Conservation (phyloP, 35 echinoderm and acorn worm genomes). For the Strongylocentrotus purpuratus region DNA sequence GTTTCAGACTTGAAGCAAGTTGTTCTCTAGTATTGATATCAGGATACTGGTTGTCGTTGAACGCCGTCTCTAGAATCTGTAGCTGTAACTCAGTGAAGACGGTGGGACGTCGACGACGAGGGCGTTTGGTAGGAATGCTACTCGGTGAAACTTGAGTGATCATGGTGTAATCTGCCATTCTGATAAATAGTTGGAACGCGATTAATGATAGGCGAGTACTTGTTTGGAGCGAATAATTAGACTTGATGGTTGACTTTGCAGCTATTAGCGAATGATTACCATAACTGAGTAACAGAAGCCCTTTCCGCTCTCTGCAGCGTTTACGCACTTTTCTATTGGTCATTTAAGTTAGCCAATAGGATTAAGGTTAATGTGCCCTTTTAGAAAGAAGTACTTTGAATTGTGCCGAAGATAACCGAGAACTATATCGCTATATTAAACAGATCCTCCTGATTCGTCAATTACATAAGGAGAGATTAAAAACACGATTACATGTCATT, state of each 20-base stretch:
- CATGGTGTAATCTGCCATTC: neutral
- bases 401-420: too few relatives aligned
- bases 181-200: neutral
- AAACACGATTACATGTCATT: too few relatives aligned
- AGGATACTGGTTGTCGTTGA: slow-evolving; percentile 24
- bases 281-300: neutral
- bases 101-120: slow-evolving; percentile 27
- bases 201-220: neutral
- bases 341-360: neutral
- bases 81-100: slow-evolving; percentile 17
- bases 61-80: neutral
- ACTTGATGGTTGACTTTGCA: neutral
- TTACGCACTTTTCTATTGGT: neutral
- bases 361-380: neutral
- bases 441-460: too few relatives aligned
- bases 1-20: neutral
- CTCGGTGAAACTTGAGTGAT: neutral
- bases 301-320: neutral
- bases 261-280: neutral
- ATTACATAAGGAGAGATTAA: too few relatives aligned
- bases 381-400: too few relatives aligned
- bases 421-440: too few relatives aligned
- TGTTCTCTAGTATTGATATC: slow-evolving; percentile 12
- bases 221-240: neutral
- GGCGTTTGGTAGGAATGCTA: slow-evolving; percentile 6